Base-by-base conservation (phyloP, 2,113 vertebrate species). In the Tetrax tetrax region DNA sequence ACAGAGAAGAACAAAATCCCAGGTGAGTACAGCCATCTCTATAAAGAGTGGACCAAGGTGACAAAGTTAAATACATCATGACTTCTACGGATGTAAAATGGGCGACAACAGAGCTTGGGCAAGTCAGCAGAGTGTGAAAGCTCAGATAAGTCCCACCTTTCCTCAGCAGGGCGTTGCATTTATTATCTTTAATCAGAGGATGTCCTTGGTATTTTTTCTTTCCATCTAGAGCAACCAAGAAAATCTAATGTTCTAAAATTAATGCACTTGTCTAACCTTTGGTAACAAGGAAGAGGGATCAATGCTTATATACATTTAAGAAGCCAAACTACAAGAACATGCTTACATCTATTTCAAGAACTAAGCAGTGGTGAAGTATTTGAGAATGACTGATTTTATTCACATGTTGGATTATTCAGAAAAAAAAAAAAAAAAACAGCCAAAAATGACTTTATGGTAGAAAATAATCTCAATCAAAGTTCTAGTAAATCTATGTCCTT, bases 351-450 rank as follows among this genome's bases (percentile, higher is more conserved):
- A 7, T 64, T 81, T 53, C 28, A 68, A 71, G 41, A 96, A 96
- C 45, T 63, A 88, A 68, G 51, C 28, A 83, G 48, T 90, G 91
- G 9, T 10, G 35, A 71, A 75, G 51, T 13, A 54, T 72, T 91
- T 92, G 33, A 87, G 28, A 69, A 75, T 83, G 35, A 76, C 3
- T 45, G 3, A 38, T 54, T 95, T 96, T 92, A 95, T 95, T 96
- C 25, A 72, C 13, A 61, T 14, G 6, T 20, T 78, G 41, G 21
- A 91, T 89, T 79, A 75, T 38, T 76, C 18, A 38, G 28, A 35
- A 63, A 48, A 48, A 65, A 22, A 70, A 33, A 27, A 53, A 13
- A 82, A 91, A 33, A 27, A 53, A 13, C 79, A 91, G 27, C 19
- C 33, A 59, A 92, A 31, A 78, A 60, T 72, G 25, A 57, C 12